Base-by-base conservation (phyloP, 1,140 invertebrate species). In the Drosophila athabasca region DNA sequence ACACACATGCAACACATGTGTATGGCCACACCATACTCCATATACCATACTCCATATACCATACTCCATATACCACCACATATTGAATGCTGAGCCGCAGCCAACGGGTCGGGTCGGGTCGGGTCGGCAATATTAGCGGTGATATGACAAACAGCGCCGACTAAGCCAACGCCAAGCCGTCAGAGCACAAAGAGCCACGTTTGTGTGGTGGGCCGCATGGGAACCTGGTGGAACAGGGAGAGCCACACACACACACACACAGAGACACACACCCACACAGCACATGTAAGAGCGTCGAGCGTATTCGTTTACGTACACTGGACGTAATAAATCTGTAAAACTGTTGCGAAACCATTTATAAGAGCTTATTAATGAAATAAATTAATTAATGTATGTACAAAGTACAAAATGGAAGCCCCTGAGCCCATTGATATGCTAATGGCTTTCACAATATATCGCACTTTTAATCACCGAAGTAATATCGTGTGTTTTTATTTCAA, bases 121-220 rank as follows among this genome's bases (percentile, higher is more conserved):
- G 17, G 17, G 78, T 74, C 61, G 68, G 82, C 50, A 72, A 76
- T 87, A 87, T 87, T 82, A 76, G 82, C 62, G 83, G 83, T 88
- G 61, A 66, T 82, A 82, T 82, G 69, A 79, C 78, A 87, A 82
- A 87, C 82, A 79, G 52, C 60, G 52, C 26, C 53, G 66, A 75
- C 55, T 53, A 61, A 77, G 64, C 73, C 81, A 61, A 9, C 59
- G 43, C 67, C 58, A 62, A 72, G 62, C 62, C 31, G 11, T 4
- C 11, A 39, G 48, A 73, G 74, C 74, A 74, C 62, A 57, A 81
- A 78, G 69, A 55, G 61, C 51, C 54, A 51, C 65, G 51, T 41
- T 58, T 65, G 60, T 76, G 67, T 43, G 50, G 57, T 62, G 58
- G 35, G 39, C 55, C 55, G 58, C 22, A 61, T 44, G 57, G 45